Base-by-base conservation (phyloP, 1,140 invertebrate genomes). In the Lasioglossum baleicum region DNA sequence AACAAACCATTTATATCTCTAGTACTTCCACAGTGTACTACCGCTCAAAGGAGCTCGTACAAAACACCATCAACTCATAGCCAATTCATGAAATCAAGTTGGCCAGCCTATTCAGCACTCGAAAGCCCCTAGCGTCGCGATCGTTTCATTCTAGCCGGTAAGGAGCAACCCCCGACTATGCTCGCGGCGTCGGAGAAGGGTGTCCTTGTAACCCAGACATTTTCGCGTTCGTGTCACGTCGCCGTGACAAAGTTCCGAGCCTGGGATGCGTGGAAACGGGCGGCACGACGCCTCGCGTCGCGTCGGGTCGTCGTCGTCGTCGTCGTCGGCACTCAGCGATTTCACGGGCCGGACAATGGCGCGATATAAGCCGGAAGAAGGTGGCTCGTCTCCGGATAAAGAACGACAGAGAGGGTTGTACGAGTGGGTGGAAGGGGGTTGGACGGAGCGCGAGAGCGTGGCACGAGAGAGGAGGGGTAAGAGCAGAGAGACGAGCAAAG, bases 311-410 rank as follows among this genome's bases (percentile, higher is more conserved):
- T 26, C 26, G 44, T 61, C 26, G 26, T 26, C 26, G 44, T 61
- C 76, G 40, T 78, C 60, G 60, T 42, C 15, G 42, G 4, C 63
- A 40, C 67, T 60, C 83, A 20, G 58, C 66, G 71, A 85, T 85
- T 73, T 85, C 71, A 48, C 70, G 60, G 35, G 64, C 20, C 67
- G 79, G 72, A 83, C 78, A 83, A 81, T 83, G 78, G 84, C 74
- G 75, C 75, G 78, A 81, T 79, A 79, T 78, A 83, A 81, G 65
- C 65, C 77, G 75, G 75, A 88, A 85, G 83, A 81, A 81, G 71
- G 75, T 68, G 60, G 60, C 67, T 67, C n/a, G 48, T 76, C 68
- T 65, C 40, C 17, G 64, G 40, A 70, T 53, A 63, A 74, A 71
- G 79, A 73, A 66, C 72, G 81, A 75, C 11, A 56, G 44, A 77